A percentile compares a stretch with the other conserved stretches of the same genome.
Conservation (phyloP, 2,888 invertebrate species). For the Beris chalybata region DNA sequence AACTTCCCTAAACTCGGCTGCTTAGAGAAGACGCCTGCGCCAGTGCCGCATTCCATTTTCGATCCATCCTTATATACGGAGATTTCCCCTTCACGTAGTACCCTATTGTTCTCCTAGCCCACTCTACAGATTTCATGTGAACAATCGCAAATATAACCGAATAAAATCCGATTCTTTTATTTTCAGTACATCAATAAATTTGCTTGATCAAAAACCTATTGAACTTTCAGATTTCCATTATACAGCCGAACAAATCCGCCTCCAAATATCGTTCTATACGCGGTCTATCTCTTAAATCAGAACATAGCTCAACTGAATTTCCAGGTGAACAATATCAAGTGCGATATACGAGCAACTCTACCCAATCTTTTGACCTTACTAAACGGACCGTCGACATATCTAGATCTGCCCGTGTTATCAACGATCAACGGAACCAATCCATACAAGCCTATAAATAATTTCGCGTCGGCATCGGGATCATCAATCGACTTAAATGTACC, state of each 20-base stretch:
- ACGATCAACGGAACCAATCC: constrained; percentile 5
- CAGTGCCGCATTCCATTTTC: too few species aligned
- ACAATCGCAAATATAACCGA: too few species aligned
- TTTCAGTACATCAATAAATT: too few species aligned
- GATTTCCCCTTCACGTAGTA: too few species aligned
- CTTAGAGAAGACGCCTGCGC: too few species aligned
- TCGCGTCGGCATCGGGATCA: constrained; percentile 48
- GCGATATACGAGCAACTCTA: constrained; percentile 50
- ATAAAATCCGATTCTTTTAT: too few species aligned
- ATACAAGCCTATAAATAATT: constrained; percentile 5
- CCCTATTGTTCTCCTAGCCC: too few species aligned
- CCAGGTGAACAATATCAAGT: constrained; percentile 46
- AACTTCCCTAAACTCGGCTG: too few species aligned
- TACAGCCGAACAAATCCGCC: constrained; percentile 59
- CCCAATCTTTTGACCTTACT: constrained; percentile 51
- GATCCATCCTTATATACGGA: too few species aligned
- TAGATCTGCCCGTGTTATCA: constrained; percentile 10
- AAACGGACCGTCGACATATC: constrained; percentile 30
- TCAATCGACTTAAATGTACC: constrained; percentile 51
- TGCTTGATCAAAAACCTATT: too few species aligned
- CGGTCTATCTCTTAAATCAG: constrained; percentile 88
- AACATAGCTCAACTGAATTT: constrained; percentile 85
- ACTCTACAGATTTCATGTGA: too few species aligned
- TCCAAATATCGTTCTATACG: constrained; percentile 70
- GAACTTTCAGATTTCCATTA: constrained; percentile 74